These are phyloP conservation scores for Isotomurus palustris DNA, from an alignment of 2,888 invertebrate species.

Conservation along the genomic window DNA sequence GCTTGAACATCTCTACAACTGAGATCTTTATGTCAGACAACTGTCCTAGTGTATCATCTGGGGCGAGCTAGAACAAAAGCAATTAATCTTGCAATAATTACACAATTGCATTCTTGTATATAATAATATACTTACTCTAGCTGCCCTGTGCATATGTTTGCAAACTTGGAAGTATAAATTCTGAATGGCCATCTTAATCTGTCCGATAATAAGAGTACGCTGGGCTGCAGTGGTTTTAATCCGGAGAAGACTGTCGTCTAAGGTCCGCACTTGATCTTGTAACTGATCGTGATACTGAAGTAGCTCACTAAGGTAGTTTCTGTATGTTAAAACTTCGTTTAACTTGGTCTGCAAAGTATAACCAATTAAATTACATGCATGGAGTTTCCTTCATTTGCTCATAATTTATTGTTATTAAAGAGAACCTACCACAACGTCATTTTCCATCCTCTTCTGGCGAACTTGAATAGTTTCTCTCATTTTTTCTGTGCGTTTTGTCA, in stretches of 20 bases:
- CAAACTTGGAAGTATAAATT: conserved; percentile 42
- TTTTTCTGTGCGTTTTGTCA: conserved; percentile 18
- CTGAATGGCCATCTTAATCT: conserved; percentile 43
- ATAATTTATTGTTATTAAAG: not conserved
- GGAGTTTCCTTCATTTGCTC: not conserved
- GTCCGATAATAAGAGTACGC: conserved; percentile 40
- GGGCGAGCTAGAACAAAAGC: conserved; percentile 4
- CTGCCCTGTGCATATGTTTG: conserved; percentile 34
- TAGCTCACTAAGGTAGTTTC: conserved; percentile 42
- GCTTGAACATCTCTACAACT: conserved; percentile 39
- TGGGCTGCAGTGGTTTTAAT: conserved; percentile 43
- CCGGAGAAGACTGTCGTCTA: conserved; percentile 39
- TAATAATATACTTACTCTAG: conserved; percentile 20
- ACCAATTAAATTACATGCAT: not conserved
- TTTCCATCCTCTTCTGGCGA: conserved; percentile 30
- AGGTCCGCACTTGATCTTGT: conserved; percentile 29
- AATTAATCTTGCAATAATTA: no score
- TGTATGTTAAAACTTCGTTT: conserved; percentile 39
- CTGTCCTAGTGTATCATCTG: conserved; percentile 39
- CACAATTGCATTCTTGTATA: no score
- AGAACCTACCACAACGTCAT: conserved; percentile 25
- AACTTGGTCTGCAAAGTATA: conserved; percentile 24
- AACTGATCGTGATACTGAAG: conserved; percentile 33
- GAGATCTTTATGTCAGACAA: conserved; percentile 38
- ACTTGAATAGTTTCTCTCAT: conserved; percentile 29